These are phyloP conservation scores for Allolobophora icterica DNA, from an alignment of 2,888 invertebrate genomes.

Conservation along the genomic window DNA sequence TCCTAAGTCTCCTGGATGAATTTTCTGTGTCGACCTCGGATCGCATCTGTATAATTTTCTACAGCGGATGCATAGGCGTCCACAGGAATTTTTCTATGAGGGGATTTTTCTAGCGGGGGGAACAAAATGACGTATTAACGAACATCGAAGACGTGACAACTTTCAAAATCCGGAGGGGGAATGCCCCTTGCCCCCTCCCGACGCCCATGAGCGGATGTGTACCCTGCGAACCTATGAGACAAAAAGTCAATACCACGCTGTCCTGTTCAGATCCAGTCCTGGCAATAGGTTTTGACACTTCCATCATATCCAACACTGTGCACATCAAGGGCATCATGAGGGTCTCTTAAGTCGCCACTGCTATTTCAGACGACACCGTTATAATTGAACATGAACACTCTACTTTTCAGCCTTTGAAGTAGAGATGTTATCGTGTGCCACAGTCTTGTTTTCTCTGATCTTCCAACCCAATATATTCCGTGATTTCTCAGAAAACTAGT, in stretches of 20 bases:
- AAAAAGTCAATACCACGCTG: not conserved
- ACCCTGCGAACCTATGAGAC: not conserved
- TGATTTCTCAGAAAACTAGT: not conserved
- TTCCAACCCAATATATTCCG: not conserved
- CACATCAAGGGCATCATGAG: not conserved
- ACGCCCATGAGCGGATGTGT: too few species aligned
- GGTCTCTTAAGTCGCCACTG: not conserved
- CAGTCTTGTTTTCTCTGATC: not conserved
- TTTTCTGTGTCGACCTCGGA: not conserved
- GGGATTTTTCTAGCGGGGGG: too few species aligned
- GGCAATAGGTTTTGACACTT: not conserved
- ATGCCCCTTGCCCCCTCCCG: too few species aligned
- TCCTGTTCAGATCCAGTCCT: not conserved
- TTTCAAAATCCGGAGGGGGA: too few species aligned
- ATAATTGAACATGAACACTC: not conserved
- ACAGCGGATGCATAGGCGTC: too few species aligned
- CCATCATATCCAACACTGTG: not conserved
- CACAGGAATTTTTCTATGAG: too few species aligned
- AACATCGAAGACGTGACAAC: too few species aligned
- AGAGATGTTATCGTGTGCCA: not conserved
- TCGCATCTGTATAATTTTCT: not conserved
- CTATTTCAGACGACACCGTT: not conserved
- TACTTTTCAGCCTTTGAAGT: not conserved
- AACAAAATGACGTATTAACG: too few species aligned
- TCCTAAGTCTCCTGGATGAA: too few species aligned